Percentiles rank a stretch among this genome's conserved stretches.
Conservation (phyloP, 2,797 vertebrate genomes). For the Cossypha polioptera region DNA sequence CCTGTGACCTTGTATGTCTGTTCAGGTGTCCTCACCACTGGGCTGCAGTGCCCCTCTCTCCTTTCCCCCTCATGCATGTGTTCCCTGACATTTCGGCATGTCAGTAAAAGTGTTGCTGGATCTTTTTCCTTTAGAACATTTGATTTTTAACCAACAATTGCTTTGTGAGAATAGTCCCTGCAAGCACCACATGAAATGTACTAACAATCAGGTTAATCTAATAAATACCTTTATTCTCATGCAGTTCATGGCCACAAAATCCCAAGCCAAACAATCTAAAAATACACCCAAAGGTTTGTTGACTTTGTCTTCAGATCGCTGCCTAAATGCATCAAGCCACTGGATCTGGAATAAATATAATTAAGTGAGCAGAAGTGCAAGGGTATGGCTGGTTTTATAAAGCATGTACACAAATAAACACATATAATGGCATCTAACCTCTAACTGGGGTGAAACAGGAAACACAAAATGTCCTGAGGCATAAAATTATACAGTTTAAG, state of each 20-base stretch:
- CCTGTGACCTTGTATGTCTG: not conserved
- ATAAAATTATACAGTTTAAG: not conserved
- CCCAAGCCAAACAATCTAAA: conserved; percentile 5
- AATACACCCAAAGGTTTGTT: not conserved
- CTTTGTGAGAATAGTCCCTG: not conserved
- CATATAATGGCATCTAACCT: not conserved
- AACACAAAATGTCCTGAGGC: not conserved
- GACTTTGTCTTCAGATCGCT: not conserved
- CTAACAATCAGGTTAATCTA: conserved; percentile 2
- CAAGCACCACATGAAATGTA: not conserved
- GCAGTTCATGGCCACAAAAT: not conserved
- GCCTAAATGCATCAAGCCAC: conserved; percentile 7
- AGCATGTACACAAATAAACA: not conserved
- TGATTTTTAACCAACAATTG: not conserved
- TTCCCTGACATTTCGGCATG: not conserved
- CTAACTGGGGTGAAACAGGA: not conserved
- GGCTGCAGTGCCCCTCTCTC: not conserved
- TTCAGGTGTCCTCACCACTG: not conserved
- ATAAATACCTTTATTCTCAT: not conserved
- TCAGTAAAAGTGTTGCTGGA: not conserved
- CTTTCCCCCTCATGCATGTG: not conserved
- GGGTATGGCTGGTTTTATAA: not conserved
- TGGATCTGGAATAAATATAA: conserved; percentile 17
- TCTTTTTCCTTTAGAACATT: not conserved
- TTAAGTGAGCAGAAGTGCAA: conserved; percentile 19